Percentiles rank a stretch among this genome's conserved stretches.
These are phyloP conservation scores for Propsilocerus akamusi DNA, from an alignment of 1,140 invertebrate genomes.

Conservation along the genomic window DNA sequence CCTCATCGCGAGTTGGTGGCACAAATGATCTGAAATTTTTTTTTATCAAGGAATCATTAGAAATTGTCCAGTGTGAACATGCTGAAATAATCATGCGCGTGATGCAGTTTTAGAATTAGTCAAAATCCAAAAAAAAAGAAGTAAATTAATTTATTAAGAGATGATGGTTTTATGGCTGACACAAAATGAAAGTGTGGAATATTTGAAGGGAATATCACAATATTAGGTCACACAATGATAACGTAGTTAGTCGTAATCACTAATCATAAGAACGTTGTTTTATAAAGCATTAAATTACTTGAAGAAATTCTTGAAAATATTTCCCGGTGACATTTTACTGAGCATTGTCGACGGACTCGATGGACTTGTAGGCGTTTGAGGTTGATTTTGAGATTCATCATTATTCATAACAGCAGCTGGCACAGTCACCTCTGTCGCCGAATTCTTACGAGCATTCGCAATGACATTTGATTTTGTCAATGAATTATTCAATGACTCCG, in stretches of 20 bases:
- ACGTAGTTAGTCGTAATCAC: too few relatives aligned
- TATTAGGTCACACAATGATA: too few relatives aligned
- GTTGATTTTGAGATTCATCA: conserved; percentile 9
- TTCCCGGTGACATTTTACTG: conserved; percentile 61
- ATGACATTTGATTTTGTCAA: neutral
- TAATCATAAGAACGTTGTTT: too few relatives aligned
- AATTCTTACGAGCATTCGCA: neutral
- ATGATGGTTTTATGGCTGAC: too few relatives aligned
- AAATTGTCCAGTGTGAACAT: too few relatives aligned
- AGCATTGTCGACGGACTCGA: conserved; percentile 27
- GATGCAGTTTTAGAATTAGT: too few relatives aligned
- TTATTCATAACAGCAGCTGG: neutral
- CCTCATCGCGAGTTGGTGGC: conserved; percentile 83
- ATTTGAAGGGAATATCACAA: too few relatives aligned
- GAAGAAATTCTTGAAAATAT: conserved; percentile 92
- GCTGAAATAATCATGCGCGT: too few relatives aligned
- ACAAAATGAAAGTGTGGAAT: too few relatives aligned
- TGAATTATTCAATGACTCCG: neutral
- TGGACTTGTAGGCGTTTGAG: conserved; percentile 14
- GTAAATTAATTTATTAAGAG: too few relatives aligned
- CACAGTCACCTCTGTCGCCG: neutral
- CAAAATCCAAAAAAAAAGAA: too few relatives aligned
- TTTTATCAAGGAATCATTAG: too few relatives aligned
- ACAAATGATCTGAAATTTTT: conserved; percentile 74
- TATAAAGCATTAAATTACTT: conserved; percentile 41